A percentile compares a stretch with the other conserved stretches of the same genome.
These are phyloP conservation scores for Gonocerus acuteangulatus DNA, from an alignment of 2,888 invertebrate species.

Conservation along the genomic window DNA sequence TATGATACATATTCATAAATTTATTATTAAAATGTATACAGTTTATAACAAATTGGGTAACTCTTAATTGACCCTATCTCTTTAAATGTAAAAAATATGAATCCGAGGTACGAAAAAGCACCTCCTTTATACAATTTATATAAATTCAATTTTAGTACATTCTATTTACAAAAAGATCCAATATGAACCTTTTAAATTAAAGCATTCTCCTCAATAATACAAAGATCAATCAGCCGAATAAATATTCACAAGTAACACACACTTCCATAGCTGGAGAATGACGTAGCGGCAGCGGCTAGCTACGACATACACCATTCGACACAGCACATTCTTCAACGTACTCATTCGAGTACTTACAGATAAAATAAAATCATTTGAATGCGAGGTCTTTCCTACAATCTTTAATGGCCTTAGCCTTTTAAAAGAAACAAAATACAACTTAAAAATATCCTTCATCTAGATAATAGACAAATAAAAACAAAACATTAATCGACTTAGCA, in stretches of 20 bases:
- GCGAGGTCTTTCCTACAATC: constrained; percentile 27
- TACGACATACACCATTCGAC: neutral
- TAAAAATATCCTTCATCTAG: neutral
- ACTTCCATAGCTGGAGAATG: constrained; percentile 8
- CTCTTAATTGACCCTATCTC: constrained; percentile 32
- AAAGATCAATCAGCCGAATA: constrained; percentile 7
- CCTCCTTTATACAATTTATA: constrained; percentile 8
- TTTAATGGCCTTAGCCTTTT: constrained; percentile 6
- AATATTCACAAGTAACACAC: constrained; percentile 5
- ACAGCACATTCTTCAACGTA: neutral
- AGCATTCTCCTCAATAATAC: constrained; percentile 15
- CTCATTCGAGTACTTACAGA: neutral
- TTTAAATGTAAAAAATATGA: constrained; percentile 24
- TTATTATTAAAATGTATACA: constrained; percentile 20
- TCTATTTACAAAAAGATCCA: constrained; percentile 12
- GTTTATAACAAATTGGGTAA: constrained; percentile 30
- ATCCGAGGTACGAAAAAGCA: constrained; percentile 2
- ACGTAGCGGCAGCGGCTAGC: neutral
- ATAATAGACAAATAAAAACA: neutral
- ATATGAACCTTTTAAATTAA: constrained; percentile 12
- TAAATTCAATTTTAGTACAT: constrained; percentile 16
- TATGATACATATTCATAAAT: constrained; percentile 3
- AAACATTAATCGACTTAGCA: neutral
- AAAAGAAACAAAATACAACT: constrained; percentile 1
- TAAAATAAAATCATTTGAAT: constrained; percentile 18